Percentiles rank a stretch among this genome's conserved stretches.
phyloP scores from a whole-genome alignment of 2,888 invertebrate genomes.

The Gortyna flavago region DNA sequence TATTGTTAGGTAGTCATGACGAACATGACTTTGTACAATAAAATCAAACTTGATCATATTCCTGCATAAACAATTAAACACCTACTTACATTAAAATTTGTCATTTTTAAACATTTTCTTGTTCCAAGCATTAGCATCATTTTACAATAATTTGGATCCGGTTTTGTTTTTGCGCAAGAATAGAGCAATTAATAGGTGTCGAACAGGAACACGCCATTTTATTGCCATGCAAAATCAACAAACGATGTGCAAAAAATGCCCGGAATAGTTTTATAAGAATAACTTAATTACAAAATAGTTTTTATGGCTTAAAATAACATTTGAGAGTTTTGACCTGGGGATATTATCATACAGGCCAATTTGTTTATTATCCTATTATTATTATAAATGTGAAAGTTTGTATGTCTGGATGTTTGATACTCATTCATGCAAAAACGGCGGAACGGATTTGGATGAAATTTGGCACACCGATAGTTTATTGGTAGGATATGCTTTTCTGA shows the following conservation, averaged over 20 bases:
- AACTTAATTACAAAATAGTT: neutral
- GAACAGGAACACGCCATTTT: constrained; percentile 11
- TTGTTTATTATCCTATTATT: neutral
- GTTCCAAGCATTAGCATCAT: neutral
- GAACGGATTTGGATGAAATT: neutral
- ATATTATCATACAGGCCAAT: neutral
- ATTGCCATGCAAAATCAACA: constrained; percentile 23
- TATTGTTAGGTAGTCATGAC: neutral
- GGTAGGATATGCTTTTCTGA: neutral
- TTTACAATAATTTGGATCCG: neutral
- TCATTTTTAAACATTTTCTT: neutral
- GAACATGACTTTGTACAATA: neutral
- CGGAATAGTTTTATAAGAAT: constrained; percentile 7
- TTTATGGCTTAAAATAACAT: neutral
- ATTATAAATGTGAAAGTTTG: neutral
- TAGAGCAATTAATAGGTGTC: neutral
- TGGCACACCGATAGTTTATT: neutral
- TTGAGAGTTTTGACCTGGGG: neutral
- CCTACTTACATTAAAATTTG: too few relatives aligned
- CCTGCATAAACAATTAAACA: neutral
- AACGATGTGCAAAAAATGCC: constrained; percentile 18
- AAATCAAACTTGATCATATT: neutral
- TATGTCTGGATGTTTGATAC: neutral
- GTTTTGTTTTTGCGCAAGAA: neutral
- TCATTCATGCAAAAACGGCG: neutral